Evolutionary conservation across 2,888 invertebrate genomes (phyloP).

Genomic region (Polydrusus cervinus): DNA sequence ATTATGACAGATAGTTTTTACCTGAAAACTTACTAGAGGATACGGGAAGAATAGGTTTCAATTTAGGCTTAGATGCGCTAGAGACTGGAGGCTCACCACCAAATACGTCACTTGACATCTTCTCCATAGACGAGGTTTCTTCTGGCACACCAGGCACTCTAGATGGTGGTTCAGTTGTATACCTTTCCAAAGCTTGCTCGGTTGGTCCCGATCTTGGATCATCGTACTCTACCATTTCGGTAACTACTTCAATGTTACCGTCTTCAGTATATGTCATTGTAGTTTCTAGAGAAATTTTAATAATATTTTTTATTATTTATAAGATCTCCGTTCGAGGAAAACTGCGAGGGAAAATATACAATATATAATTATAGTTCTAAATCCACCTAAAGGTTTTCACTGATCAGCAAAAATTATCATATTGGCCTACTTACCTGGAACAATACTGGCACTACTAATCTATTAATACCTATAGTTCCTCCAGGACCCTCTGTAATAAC

Average conservation of each 20-base stretch:
- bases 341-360: too few species aligned
- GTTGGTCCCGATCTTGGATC: conserved; percentile 11
- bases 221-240: conserved; percentile 40
- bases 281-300: conserved; percentile 60
- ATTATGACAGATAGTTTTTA: neutral
- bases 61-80: neutral
- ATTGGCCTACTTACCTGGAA: too few species aligned
- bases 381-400: too few species aligned
- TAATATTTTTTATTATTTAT: too few species aligned
- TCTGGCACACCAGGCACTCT: conserved; percentile 14
- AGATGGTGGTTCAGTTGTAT: conserved; percentile 24
- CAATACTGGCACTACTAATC: too few species aligned
- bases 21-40: conserved; percentile 47
- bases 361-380: too few species aligned
- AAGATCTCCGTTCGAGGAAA: too few species aligned
- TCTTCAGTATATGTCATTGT: conserved; percentile 65
- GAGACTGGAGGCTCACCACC: neutral
- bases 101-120: neutral
- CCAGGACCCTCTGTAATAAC: conserved; percentile 68
- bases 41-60: conserved; percentile 23
- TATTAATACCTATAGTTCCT: conserved; percentile 61
- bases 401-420: too few species aligned
- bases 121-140: conserved; percentile 15
- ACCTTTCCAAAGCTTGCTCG: conserved; percentile 28
- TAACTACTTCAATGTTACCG: conserved; percentile 67